Evolutionary conservation across 1,140 invertebrate species (phyloP), one percentile per base, ranked within the genome.

Genomic region (Bombus soroeensis): DNA sequence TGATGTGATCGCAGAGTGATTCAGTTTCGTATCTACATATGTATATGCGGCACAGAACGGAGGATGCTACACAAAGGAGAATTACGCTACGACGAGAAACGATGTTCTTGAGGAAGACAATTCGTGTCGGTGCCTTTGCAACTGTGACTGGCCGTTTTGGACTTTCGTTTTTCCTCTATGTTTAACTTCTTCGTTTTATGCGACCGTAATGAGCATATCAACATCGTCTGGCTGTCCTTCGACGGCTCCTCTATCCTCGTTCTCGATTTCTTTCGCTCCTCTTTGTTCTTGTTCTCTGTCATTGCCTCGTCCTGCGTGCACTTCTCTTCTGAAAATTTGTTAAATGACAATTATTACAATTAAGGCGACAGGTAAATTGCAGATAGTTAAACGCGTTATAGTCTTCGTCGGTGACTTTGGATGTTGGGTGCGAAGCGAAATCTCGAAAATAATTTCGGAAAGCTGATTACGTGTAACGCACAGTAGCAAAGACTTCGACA

Each of bases 221-320:
- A 83, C 85, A 91, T 92, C 64, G 91, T 92, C 73, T 92, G 91
- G 39, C 81, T 86, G 41, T 94, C 93, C 70, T 91, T 94, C n/a
- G 76, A 72, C 1, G 87, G 41, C 10, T 93, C 92, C 10, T 92
- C 92, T 1, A 89, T 62, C 39, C 88, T 93, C 1, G 85, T 75
- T 74, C 92, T 94, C 28, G 89, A 86, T 22, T 12, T 86, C 73
- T 88, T 91, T 47, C 75, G 41, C 5, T 94, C 92, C 8, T 93
- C 90, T 72, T 94, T 95, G 89, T 93, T 92, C 74, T 94, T 95
- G 87, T 94, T 95, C 76, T 96, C 95, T 8, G 94, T 88, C 73
- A 92, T 87, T 62, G 92, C 91, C 84, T 96, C 95, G 83, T 96
- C 95, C 75, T 94, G 93, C 25, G 94, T 85, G 72, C 95, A 94